Percentiles rank a stretch among this genome's conserved stretches.
Evolutionary conservation across 2,888 invertebrate species (phyloP).

Genomic region (Dryocosmus kuriphilus): DNA sequence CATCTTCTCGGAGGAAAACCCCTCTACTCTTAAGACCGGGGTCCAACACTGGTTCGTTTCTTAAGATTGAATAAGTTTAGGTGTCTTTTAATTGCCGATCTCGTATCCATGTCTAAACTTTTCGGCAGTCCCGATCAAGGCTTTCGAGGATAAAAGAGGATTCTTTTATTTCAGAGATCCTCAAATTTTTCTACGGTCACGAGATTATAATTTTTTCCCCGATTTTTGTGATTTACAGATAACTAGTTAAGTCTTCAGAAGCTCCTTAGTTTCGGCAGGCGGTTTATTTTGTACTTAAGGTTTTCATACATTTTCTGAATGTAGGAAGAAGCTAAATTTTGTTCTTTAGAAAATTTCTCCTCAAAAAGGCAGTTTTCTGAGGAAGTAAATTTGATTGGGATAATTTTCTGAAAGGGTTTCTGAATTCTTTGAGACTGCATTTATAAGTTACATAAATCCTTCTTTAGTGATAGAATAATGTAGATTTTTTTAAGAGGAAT

Average conservation of each 20-base stretch:
- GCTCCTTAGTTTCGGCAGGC: neutral
- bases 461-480: constrained; percentile 17
- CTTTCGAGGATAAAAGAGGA: constrained; percentile 3
- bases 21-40: constrained; percentile 70
- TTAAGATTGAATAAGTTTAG: constrained; percentile 67
- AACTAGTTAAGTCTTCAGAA: neutral
- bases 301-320: constrained; percentile 6
- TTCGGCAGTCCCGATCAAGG: neutral
- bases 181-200: neutral
- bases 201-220: constrained; percentile 1
- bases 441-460: constrained; percentile 6
- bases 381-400: neutral
- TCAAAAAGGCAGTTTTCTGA: neutral
- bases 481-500: neutral
- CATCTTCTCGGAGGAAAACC: constrained; percentile 73
- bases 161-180: neutral
- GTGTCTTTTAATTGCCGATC: neutral
- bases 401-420: neutral
- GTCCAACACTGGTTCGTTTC: constrained; percentile 66
- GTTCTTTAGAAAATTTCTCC: neutral
- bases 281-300: constrained; percentile 1
- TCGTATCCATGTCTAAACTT: constrained; percentile 1
- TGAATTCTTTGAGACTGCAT: neutral
- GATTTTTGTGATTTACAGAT: constrained; percentile 15
- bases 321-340: neutral